phyloP scores from a whole-genome alignment of 2,797 vertebrate genomes.

The Cirrhinus molitorella region DNA sequence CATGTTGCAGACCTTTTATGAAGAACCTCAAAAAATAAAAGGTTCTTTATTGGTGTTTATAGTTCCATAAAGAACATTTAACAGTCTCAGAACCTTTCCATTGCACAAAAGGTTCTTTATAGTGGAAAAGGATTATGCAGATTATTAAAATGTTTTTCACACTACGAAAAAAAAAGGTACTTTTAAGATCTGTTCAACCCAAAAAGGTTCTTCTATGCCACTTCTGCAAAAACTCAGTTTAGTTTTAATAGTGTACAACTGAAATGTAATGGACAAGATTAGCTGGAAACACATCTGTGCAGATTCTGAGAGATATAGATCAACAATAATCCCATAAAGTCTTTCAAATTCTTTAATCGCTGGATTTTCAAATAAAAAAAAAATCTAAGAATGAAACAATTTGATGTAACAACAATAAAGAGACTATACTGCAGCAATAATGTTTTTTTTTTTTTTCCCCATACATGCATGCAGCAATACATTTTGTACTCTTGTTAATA shows the following conservation, averaged over 20 bases:
- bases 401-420: not conserved
- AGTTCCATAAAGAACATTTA: not conserved
- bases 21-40: not conserved
- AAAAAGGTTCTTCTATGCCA: not conserved
- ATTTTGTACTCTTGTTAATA: too few relatives aligned
- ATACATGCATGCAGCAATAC: too few relatives aligned
- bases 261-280: not conserved
- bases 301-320: not conserved
- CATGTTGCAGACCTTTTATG: too few relatives aligned
- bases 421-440: too few relatives aligned
- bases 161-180: too few relatives aligned
- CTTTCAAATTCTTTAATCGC: constrained; percentile 10
- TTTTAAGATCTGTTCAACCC: not conserved
- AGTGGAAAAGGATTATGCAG: not conserved
- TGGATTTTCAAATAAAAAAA: constrained; percentile 16
- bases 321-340: constrained; percentile 2
- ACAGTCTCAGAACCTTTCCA: not conserved
- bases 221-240: not conserved
- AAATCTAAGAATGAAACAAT: not conserved
- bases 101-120: not conserved
- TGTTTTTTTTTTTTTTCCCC: too few relatives aligned
- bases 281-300: not conserved
- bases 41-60: not conserved
- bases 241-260: not conserved
- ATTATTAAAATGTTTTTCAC: not conserved